Base-by-base conservation (phyloP, 2,797 vertebrate genomes). In the Tadarida brasiliensis region DNA sequence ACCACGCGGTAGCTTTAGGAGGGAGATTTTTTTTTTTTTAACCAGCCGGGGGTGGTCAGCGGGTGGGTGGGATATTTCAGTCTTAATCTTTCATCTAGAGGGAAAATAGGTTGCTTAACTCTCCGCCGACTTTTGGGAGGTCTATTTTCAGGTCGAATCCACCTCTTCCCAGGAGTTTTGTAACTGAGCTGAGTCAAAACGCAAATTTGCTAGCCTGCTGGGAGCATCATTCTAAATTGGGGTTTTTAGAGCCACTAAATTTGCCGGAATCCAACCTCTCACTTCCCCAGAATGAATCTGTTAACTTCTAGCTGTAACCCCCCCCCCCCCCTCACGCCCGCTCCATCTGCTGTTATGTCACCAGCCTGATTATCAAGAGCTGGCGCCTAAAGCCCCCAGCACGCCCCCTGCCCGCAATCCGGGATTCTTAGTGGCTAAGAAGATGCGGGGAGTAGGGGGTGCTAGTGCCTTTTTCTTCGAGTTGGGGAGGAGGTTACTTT, bases 261-360 rank as follows among this genome's bases (percentile, higher is more conserved):
- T 92, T 51, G 61, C 47, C 12, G 17, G 73, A 88, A 33, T 68
- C 28, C 57, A 81, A 65, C 15, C 2, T 93, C 74, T 70, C 78
- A 35, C 44, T 68, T 74, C 6, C 33, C 49, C 63, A 30, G 90
- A 49, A 68, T 47, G 65, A 91, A 73, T 94, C 63, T 56, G 67
- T 24, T 94, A 89, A 96, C 90, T 96, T 95, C n/a, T 51, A 44
- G 26, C 28, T 83, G 82, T 54, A 73, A 65, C 77, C 80, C 3
- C 54, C 14, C 14, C n/a, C 19, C 22, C 57, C 39, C 47, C 39
- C 51, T 20, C 5, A 26, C 33, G 14, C 80, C 59, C 39, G 5
- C 44, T 73, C 35, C 65, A 74, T 56, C 84, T 65, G 71, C 44
- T 70, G 39, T 54, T 94, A 87, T 61, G 51, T 26, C 89, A 87